Percentiles rank a stretch among this genome's conserved stretches.
phyloP scores from a whole-genome alignment of 2,797 vertebrate genomes.

The Tangara arthus region DNA sequence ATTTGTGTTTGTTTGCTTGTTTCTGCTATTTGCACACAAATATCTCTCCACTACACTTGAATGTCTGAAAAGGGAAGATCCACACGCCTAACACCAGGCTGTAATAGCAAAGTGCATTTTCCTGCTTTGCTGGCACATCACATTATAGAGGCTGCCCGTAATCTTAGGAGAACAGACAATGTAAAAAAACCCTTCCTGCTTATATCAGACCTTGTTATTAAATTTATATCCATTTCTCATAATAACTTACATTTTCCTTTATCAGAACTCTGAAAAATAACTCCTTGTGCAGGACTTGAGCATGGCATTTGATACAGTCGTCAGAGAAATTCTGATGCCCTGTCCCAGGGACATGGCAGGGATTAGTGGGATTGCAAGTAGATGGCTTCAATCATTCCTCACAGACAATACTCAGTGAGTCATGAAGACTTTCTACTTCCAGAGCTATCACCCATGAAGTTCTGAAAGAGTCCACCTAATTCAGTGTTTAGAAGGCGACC shows the following conservation, averaged over 20 bases:
- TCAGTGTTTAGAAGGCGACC: neutral
- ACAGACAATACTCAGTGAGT: slow-evolving; percentile 23
- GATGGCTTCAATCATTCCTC: slow-evolving; percentile 57
- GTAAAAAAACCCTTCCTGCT: slow-evolving; percentile 50
- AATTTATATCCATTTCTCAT: slow-evolving; percentile 67
- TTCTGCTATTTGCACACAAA: slow-evolving; percentile 58
- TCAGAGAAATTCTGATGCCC: slow-evolving; percentile 55
- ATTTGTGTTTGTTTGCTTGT: slow-evolving; percentile 43
- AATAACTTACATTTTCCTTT: slow-evolving; percentile 61
- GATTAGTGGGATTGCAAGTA: slow-evolving; percentile 50
- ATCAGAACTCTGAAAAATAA: slow-evolving; percentile 56
- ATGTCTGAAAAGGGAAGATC: slow-evolving; percentile 43
- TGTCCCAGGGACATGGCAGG: neutral
- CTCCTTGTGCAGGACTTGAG: slow-evolving; percentile 19
- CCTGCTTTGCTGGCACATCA: slow-evolving; percentile 60
- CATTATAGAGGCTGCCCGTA: slow-evolving; percentile 53
- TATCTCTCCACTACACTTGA: slow-evolving; percentile 37
- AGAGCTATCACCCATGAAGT: slow-evolving; percentile 48
- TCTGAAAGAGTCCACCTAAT: slow-evolving; percentile 25
- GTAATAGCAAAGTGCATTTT: slow-evolving; percentile 55
- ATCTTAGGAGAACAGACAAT: slow-evolving; percentile 67
- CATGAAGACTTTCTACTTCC: slow-evolving; percentile 46
- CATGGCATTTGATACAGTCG: slow-evolving; percentile 15
- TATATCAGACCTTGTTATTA: slow-evolving; percentile 69
- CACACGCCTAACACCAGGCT: neutral